Evolutionary conservation across 1,140 invertebrate species (phyloP).

Genomic region (Chionoecetes opilio): DNA sequence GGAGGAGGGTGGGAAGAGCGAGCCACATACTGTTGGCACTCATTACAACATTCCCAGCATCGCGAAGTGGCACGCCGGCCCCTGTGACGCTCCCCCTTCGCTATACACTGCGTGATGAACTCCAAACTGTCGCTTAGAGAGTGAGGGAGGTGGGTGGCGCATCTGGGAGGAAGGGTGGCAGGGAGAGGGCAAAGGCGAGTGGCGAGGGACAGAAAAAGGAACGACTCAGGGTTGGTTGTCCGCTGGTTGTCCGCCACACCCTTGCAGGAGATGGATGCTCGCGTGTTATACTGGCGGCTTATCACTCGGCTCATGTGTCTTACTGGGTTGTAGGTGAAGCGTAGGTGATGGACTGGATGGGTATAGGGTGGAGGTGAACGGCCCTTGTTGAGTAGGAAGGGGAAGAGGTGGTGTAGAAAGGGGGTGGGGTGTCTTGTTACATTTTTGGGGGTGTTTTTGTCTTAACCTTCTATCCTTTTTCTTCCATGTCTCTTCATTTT

Average conservation of each 20-base stretch:
- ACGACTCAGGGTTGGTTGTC: neutral
- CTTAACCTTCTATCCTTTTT: neutral
- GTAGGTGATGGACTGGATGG: neutral
- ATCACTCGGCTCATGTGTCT: conserved; percentile 4
- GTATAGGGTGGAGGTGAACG: neutral
- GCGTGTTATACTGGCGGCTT: neutral
- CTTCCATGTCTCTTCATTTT: neutral
- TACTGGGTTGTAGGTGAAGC: neutral
- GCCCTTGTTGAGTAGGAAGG: neutral
- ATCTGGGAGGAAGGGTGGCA: neutral
- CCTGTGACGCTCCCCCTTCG: conserved; percentile 28
- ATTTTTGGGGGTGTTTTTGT: neutral
- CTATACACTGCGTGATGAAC: conserved; percentile 69
- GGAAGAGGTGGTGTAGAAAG: neutral
- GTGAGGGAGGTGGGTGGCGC: conserved; percentile 3
- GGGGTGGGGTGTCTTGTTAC: neutral
- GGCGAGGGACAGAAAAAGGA: neutral
- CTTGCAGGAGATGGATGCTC: conserved; percentile 7
- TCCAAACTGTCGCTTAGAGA: conserved; percentile 67
- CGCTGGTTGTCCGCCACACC: conserved; percentile 21
- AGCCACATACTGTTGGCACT: conserved; percentile 56
- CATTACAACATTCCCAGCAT: conserved; percentile 74
- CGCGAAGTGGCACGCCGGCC: conserved; percentile 47
- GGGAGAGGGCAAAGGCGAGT: neutral
- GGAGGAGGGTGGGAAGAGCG: neutral